Evolutionary conservation across 2,797 vertebrate genomes (phyloP).

Genomic region (Sylvilagus floridanus): DNA sequence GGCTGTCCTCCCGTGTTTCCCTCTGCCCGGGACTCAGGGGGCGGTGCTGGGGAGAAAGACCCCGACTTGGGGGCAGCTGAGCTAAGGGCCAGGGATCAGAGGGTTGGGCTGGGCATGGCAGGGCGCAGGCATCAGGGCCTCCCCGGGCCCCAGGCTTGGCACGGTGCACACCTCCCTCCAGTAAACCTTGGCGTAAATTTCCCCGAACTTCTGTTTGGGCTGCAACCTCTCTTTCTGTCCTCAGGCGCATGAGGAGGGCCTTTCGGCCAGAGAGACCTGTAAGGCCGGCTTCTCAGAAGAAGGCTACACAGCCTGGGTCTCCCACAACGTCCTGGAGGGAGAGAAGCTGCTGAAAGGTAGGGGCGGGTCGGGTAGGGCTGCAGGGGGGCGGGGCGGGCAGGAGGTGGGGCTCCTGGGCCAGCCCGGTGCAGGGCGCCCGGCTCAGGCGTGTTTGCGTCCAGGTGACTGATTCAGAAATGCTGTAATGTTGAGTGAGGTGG

Average conservation of each 20-base stretch:
- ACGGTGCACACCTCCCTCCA: too few species aligned
- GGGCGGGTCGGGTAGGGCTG: background rate
- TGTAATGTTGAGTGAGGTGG: conserved; percentile 74
- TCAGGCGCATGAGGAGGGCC: conserved; percentile 90
- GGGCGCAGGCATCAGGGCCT: background rate
- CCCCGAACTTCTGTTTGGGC: background rate
- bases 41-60: background rate
- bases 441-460: conserved; percentile 54
- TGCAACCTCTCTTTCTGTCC: conserved; percentile 31
- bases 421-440: too few species aligned
- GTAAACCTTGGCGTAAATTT: background rate
- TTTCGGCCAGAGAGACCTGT: conserved; percentile 91
- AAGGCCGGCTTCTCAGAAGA: conserved; percentile 95
- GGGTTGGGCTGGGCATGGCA: background rate
- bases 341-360: conserved; percentile 95
- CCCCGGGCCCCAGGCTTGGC: too few species aligned
- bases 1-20: too few species aligned
- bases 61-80: too few species aligned
- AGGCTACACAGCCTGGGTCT: conserved; percentile 93
- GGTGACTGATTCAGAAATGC: conserved; percentile 66
- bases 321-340: conserved; percentile 92
- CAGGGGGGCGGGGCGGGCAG: too few species aligned
- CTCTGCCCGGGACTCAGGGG: too few species aligned
- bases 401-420: too few species aligned
- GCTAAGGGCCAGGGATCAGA: background rate